phyloP scores from a whole-genome alignment of 2,888 invertebrate genomes.

The Platerodrilus igneus region DNA sequence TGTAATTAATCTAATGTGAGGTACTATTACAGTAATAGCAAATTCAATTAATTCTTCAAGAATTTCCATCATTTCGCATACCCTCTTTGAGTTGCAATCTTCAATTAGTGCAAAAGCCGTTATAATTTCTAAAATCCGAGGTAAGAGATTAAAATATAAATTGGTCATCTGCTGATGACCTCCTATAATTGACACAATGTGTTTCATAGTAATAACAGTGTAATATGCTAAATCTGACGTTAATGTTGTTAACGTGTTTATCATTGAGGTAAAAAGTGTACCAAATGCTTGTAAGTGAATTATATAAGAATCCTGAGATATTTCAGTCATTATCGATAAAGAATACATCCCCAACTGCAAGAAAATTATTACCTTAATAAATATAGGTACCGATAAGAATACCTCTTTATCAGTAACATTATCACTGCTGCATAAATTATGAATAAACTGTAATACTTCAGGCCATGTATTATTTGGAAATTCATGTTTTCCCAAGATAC shows the following conservation, averaged over 20 bases:
- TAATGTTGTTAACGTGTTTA: slow-evolving; percentile 48
- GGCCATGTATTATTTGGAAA: slow-evolving; percentile 61
- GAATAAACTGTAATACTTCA: slow-evolving; percentile 59
- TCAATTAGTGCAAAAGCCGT: slow-evolving; percentile 53
- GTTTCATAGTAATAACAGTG: slow-evolving; percentile 60
- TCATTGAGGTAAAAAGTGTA: slow-evolving; percentile 51
- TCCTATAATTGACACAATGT: slow-evolving; percentile 60
- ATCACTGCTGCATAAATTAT: slow-evolving; percentile 54
- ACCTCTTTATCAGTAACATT: slow-evolving; percentile 58
- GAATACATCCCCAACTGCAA: slow-evolving; percentile 62
- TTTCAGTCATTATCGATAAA: slow-evolving; percentile 64
- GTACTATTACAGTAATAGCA: slow-evolving; percentile 57
- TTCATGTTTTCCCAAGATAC: slow-evolving; percentile 68
- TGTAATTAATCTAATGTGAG: slow-evolving; percentile 60
- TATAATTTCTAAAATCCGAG: slow-evolving; percentile 59
- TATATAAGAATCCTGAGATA: slow-evolving; percentile 64
- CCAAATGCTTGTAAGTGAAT: slow-evolving; percentile 60
- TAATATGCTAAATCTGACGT: slow-evolving; percentile 54
- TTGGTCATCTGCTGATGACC: slow-evolving; percentile 58
- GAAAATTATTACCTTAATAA: no score
- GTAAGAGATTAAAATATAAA: slow-evolving; percentile 58
- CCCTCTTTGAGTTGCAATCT: slow-evolving; percentile 52
- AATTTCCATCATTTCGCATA: slow-evolving; percentile 59
- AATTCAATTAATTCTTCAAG: slow-evolving; percentile 63
- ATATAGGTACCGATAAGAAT: slow-evolving; percentile 20